Evolutionary conservation across 2,888 invertebrate genomes (phyloP).

Genomic region (Drosophila niveifrons): DNA sequence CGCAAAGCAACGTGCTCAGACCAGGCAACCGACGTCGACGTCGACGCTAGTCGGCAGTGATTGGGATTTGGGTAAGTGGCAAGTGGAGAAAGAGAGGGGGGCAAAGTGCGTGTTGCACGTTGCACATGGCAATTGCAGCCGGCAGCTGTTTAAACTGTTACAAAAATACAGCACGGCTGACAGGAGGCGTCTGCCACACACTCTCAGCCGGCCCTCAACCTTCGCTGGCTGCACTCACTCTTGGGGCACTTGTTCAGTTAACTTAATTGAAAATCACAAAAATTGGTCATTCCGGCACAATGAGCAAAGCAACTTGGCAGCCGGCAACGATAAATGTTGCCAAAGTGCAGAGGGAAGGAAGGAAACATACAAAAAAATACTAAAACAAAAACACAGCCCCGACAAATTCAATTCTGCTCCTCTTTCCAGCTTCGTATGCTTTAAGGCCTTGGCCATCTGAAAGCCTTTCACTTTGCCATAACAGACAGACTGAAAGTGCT

Average conservation of each 20-base stretch:
- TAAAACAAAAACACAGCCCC: slow-evolving; percentile 32
- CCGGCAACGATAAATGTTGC: slow-evolving; percentile 66
- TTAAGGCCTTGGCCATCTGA: slow-evolving; percentile 34
- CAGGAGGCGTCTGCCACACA: slow-evolving; percentile 28
- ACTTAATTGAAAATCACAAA: slow-evolving; percentile 82
- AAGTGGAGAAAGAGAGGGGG: slow-evolving; percentile 7
- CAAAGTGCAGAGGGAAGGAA: slow-evolving; percentile 57
- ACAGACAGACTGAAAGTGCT: not conserved
- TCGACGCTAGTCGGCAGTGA: slow-evolving; percentile 14
- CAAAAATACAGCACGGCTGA: slow-evolving; percentile 56
- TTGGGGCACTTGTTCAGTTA: slow-evolving; percentile 51
- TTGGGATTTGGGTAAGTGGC: slow-evolving; percentile 23
- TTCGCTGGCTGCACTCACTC: not conserved
- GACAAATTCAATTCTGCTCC: slow-evolving; percentile 57
- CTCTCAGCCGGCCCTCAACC: not conserved
- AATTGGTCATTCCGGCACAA: slow-evolving; percentile 81
- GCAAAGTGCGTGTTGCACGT: slow-evolving; percentile 8
- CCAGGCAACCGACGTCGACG: slow-evolving; percentile 18
- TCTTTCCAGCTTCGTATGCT: not conserved
- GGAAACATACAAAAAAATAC: slow-evolving; percentile 32
- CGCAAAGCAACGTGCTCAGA: slow-evolving; percentile 59
- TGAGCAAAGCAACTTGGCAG: slow-evolving; percentile 75
- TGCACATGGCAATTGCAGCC: slow-evolving; percentile 50
- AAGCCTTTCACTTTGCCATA: slow-evolving; percentile 44
- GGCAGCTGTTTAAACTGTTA: slow-evolving; percentile 68